A percentile compares a stretch with the other conserved stretches of the same genome.
Evolutionary conservation across 2,888 invertebrate genomes (phyloP).

Genomic region (Mongoloraphidia duomilia): DNA sequence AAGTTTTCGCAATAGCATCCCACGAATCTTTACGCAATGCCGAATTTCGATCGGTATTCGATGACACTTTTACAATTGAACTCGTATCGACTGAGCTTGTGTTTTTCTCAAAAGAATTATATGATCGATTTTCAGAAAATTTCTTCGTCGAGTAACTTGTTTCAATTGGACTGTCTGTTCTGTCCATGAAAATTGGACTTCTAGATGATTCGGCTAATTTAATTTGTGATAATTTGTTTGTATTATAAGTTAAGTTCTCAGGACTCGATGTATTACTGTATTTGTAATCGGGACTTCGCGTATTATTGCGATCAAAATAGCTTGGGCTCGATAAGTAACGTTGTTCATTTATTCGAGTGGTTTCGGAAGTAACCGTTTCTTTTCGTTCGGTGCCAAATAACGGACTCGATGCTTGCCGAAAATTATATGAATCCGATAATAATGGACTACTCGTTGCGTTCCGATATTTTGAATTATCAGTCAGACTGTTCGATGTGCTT

Average conservation of each 20-base stretch:
- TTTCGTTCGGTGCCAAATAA: too few relatives aligned
- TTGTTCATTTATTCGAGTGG: too few relatives aligned
- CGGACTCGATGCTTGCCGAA: too few relatives aligned
- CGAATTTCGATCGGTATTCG: constrained; percentile 33
- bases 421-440: too few relatives aligned
- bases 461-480: too few relatives aligned
- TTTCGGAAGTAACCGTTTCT: too few relatives aligned
- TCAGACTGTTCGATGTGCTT: too few relatives aligned
- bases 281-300: constrained; percentile 4
- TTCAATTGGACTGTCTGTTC: constrained; percentile 20
- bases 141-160: constrained; percentile 13
- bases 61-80: constrained; percentile 44
- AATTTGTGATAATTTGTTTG: constrained; percentile 26
- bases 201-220: constrained; percentile 21
- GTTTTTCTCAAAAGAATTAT: constrained; percentile 8
- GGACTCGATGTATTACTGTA: too few relatives aligned
- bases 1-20: constrained; percentile 70
- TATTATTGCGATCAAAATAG: too few relatives aligned
- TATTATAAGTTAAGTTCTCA: constrained; percentile 11
- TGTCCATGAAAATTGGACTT: constrained; percentile 24
- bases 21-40: constrained; percentile 57
- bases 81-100: constrained; percentile 34
- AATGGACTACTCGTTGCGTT: too few relatives aligned
- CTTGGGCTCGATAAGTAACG: too few relatives aligned
- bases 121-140: too few relatives aligned